Evolutionary conservation across 1,140 invertebrate species (phyloP), one percentile per base, ranked within the genome.

Genomic region (Conus betulinus): DNA sequence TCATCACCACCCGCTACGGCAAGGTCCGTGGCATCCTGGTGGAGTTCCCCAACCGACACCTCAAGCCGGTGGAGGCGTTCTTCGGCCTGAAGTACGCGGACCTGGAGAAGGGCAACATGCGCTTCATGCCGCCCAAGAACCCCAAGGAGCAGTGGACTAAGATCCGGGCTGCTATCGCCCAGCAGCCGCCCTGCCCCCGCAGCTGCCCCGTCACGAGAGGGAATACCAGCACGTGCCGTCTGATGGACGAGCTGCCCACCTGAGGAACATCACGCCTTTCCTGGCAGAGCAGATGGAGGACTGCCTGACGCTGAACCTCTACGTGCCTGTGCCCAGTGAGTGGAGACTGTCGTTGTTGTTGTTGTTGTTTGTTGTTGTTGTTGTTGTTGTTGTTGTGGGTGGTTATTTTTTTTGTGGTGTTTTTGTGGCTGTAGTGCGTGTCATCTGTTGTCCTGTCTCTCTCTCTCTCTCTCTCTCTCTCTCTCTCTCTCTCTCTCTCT

Each of bases 251-350:
- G 95, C 98, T 89, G 97, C 98, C 93, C 98, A 98, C 93, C 96
- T 99, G 87, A 97, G 97, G 93, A 96, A 98, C 92, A 96, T 99
- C 93, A 95, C 98, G 90, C 98, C 98, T 13, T 97, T 98, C 94
- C 96, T 99, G 84, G 96, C 96, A 91, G 97, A 99, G 94, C 98
- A 99, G 95, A 98, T 97, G 91, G 99, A 99, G 96, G 99, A 99
- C 96, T 99, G 99, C 94, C 97, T 99, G 63, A 99, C 99, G 95
- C 96, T 99, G 90, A 99, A 99, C 95, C 98, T 99, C 93, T 99
- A 99, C 95, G 97, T 98, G 10, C 99, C 99, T 78, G 97, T 97
- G 91, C 97, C 98, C 97, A 98, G 98, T 99, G 96, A 97, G 97
- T 39, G 83, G 60, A 27, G 51, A 52, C 10, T 88, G 23, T 88